These are phyloP conservation scores for Nyctibius bracteatus DNA, from an alignment of 2,113 vertebrate genomes.

Conservation along the genomic window DNA sequence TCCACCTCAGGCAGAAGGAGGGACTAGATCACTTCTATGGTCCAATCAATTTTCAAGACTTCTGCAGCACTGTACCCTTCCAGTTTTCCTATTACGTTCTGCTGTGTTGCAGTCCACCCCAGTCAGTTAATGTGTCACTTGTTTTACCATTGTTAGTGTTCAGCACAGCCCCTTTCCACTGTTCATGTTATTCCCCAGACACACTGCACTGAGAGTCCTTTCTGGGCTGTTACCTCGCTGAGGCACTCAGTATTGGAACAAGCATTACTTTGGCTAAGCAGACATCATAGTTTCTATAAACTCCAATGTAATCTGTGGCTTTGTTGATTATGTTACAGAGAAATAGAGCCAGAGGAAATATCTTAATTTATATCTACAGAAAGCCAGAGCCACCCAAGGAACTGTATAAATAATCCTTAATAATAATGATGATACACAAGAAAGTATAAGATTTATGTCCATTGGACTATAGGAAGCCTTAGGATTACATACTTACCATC, in stretches of 20 bases:
- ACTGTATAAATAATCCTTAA: not conserved
- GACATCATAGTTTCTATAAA: not conserved
- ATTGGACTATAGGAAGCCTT: not conserved
- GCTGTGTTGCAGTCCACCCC: not conserved
- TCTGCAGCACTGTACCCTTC: not conserved
- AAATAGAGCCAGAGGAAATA: not conserved
- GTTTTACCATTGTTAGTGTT: not conserved
- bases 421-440: not conserved
- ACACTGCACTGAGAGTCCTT: fast-evolving
- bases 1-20: not conserved
- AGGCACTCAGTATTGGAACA: not conserved
- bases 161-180: not conserved
- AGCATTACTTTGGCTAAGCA: not conserved
- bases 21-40: not conserved
- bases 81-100: not conserved
- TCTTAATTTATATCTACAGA: not conserved
- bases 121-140: not conserved
- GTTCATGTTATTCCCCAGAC: not conserved
- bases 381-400: not conserved
- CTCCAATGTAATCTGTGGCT: not conserved
- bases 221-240: not conserved
- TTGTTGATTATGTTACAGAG: not conserved
- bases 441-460: not conserved
- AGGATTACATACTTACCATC: not conserved
- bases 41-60: not conserved